Base-by-base conservation (phyloP, 2,888 invertebrate species). In the Harmothoe impar region DNA sequence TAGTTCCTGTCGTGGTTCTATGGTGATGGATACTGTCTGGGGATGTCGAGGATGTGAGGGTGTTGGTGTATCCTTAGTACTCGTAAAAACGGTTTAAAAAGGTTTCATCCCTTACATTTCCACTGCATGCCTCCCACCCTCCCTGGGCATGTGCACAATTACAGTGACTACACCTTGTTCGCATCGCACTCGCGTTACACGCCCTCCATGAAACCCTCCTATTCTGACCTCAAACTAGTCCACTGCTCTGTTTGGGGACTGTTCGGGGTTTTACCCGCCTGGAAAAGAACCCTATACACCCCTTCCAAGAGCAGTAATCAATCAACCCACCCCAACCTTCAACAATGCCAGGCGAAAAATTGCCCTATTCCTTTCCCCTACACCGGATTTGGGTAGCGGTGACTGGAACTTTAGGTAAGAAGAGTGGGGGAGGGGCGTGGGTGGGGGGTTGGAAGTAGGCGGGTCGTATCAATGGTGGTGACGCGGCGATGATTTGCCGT, bases 111-210 rank as follows among this genome's bases (percentile, higher is more conserved):
- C 54, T 52, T 52, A 52, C 17, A 15, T 52, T 52, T 15, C 54
- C 54, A 10, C 54, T 52, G 10, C 17, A 52, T 17, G 12, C 54
- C 54, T 10, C 17, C 54, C 54, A 52, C 54, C 54, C 51, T 15
- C 54, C 12, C 85, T 51, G 35, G 85, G 51, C 85, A 85, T 3
- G 51, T 85, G 31, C 81, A 81, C 81, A 81, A 81, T 81, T 23
- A 15, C 81, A 81, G 31, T 81, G 15, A 81, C 81, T 81, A 81
- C 81, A 81, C 81, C 81, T 81, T 81, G 81, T 81, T 81, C 81
- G 43, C n/a, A 20, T 7, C n/a, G 68, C 17, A 77, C 29, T 25
- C 31, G 17, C 3, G 1, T 77, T 77, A 29, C 31, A 20, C 77
- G 17, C 31, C 31, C 77, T 20, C 77, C 7, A 7, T 25, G 0